Evolutionary conservation across 2,797 vertebrate genomes (phyloP).

Genomic region (Eidolon dupreanum): DNA sequence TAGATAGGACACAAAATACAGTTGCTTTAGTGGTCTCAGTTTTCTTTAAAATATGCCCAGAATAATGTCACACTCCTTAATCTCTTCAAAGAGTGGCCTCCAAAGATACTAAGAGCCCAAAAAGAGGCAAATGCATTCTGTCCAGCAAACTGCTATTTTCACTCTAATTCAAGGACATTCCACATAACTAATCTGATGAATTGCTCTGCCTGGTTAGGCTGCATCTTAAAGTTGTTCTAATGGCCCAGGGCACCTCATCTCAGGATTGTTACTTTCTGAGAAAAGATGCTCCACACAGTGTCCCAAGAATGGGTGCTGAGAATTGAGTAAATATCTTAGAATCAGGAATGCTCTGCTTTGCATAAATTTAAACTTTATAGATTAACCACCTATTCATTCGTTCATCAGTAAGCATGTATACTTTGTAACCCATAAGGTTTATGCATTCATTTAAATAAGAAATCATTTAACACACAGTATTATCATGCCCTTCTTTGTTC

Average conservation of each 20-base stretch:
- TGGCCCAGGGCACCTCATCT: neutral
- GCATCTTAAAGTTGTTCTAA: rapidly evolving
- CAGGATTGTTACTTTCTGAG: neutral
- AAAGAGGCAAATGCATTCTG: neutral
- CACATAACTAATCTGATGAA: neutral
- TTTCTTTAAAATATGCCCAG: neutral
- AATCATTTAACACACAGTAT: neutral
- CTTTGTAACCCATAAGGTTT: neutral
- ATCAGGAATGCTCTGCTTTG: neutral
- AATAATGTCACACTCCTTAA: neutral
- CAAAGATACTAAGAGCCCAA: neutral
- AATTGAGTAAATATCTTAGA: neutral
- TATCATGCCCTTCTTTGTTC: neutral
- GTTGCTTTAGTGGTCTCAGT: rapidly evolving
- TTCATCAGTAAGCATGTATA: neutral
- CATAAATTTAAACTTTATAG: neutral
- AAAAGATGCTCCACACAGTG: neutral
- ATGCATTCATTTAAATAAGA: neutral
- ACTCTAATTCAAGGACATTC: neutral
- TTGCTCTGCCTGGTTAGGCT: neutral
- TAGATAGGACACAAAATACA: neutral
- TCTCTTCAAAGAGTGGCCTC: slow-evolving; percentile 38
- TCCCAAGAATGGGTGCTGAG: neutral
- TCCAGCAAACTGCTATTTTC: neutral
- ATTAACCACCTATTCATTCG: neutral